Conservation (phyloP, 2,797 vertebrate genomes). For the Emys orbicularis region DNA sequence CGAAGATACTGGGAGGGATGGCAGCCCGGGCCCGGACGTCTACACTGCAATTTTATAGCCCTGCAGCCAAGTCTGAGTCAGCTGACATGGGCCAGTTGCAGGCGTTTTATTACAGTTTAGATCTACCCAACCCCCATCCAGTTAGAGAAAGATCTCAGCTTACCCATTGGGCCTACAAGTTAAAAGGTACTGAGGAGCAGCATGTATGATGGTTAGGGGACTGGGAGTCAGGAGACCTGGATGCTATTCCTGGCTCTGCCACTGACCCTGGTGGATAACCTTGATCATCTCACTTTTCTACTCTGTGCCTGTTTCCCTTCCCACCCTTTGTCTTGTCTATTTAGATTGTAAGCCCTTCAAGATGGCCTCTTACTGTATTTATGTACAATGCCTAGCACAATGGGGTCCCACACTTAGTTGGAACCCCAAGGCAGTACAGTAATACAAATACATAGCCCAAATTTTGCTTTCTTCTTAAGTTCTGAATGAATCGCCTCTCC, state of each 20-base stretch:
- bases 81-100: not conserved
- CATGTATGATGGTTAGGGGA: not conserved
- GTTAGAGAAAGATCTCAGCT: not conserved
- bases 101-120: not conserved
- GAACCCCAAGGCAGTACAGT: not conserved
- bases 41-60: not conserved
- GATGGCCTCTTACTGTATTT: not conserved
- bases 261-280: not conserved
- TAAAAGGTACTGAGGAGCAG: not conserved
- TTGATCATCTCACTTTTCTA: not conserved
- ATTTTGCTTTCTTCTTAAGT: not conserved
- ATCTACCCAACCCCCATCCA: not conserved
- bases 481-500: not conserved
- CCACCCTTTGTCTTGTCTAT: not conserved
- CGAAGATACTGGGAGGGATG: rapidly evolving
- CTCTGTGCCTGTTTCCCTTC: not conserved
- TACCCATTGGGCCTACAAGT: not conserved
- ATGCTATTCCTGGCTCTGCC: not conserved
- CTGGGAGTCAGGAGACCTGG: not conserved
- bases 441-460: not conserved
- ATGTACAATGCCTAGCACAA: not conserved
- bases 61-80: not conserved
- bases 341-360: not conserved
- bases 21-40: not conserved
- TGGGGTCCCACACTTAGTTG: not conserved